Base-by-base conservation (phyloP, 2,113 vertebrate species). In the Melospiza georgiana region DNA sequence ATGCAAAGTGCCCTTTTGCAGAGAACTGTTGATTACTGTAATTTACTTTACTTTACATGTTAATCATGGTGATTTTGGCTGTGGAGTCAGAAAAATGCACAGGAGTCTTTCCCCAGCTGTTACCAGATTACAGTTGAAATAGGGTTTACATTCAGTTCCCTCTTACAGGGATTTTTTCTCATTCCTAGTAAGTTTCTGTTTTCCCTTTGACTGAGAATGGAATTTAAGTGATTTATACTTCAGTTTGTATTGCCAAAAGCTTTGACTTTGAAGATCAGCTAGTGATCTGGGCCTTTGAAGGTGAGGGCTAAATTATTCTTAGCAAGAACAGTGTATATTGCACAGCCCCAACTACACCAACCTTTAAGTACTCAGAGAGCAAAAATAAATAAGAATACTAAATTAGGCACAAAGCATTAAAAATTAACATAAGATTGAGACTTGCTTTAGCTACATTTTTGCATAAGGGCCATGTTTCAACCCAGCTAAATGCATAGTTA, bases 31-130 rank as follows among this genome's bases (percentile, higher is more conserved):
- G 90, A 94, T 94, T 93, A 90, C 69, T 87, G 46, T 94, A 92
- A 96, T 96, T 96, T 92, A 92, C 86, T 95, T 95, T 68, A 68
- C 76, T 77, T 62, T 62, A 62, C 59, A 68, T 58, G 76, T 65
- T 95, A 93, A 97, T 94, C 46, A 78, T 49, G 46, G 54, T 92
- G 84, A 92, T 87, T 78, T 58, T 87, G 71, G 54, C 84, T 93
- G 55, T 33, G n/a, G 49, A 95, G 54, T 92, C 93, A 92, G 58
- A 48, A 69, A 87, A 93, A 91, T 51, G 14, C 51, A 51, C 59
- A 39, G 51, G 39, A 92, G 61, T 77, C 48, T 48, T 90, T 93
- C 68, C 65, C 27, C 68, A 39, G 54, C 79, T 86, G 46, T 85
- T 93, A 93, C 44, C 54, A 78, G 66, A 73, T 83, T 87, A 91